These are phyloP conservation scores for Uropsilus gracilis DNA, from an alignment of 2,113 vertebrate genomes.

Conservation along the genomic window DNA sequence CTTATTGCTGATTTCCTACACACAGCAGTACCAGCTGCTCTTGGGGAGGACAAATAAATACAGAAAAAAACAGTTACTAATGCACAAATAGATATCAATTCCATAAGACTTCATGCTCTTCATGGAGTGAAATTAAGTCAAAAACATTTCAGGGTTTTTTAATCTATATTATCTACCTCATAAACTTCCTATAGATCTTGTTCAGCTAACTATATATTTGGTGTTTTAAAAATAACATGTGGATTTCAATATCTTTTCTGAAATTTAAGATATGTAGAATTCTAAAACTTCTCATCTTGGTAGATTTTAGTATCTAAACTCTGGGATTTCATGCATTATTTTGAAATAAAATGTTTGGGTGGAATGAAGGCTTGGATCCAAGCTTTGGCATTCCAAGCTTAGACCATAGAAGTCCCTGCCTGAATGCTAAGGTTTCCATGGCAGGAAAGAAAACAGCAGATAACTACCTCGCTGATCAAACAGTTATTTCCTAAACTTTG, in stretches of 20 bases:
- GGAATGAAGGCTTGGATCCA: not conserved
- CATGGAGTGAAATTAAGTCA: not conserved
- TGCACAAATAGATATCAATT: not conserved
- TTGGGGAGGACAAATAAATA: not conserved
- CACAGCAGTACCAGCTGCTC: not conserved
- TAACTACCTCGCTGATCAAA: not conserved
- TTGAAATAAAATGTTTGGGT: not conserved
- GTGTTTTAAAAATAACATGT: constrained; percentile 38
- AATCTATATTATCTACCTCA: not conserved
- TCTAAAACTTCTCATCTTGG: not conserved
- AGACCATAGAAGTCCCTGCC: not conserved
- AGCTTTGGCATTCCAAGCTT: not conserved
- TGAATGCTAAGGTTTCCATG: not conserved
- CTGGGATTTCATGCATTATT: not conserved
- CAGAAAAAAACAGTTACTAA: not conserved
- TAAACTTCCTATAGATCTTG: constrained; percentile 15
- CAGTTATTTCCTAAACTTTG: not conserved
- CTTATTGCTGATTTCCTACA: not conserved
- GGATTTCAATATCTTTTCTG: constrained; percentile 60
- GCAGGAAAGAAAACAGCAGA: not conserved
- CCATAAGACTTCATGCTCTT: not conserved
- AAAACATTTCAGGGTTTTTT: not conserved
- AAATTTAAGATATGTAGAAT: constrained; percentile 43
- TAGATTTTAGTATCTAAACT: not conserved
- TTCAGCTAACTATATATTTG: not conserved